Base-by-base conservation (phyloP, 1,140 invertebrate genomes). In the Heliconius himera region DNA sequence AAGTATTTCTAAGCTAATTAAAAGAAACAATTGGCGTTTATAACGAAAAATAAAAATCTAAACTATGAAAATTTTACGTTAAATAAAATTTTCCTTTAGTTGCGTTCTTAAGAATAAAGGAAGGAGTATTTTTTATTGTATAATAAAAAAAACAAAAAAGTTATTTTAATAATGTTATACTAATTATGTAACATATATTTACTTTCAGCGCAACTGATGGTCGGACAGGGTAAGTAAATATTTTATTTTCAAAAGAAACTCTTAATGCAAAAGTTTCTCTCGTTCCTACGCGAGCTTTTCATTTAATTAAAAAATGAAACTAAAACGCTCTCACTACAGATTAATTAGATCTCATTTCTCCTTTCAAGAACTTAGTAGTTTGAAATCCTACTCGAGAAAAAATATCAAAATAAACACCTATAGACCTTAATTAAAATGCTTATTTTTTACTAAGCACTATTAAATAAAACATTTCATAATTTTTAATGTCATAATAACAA, bases 191-290 rank as follows among this genome's bases (percentile, higher is more conserved):
- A 74, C 8, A 18, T 26, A 20, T 76, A 90, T 89, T 91, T 51
- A 86, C 91, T 93, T 95, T 91, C 95, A 97, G 98, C 97, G 83
- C 98, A 98, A 94, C 95, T 98, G 22, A 98, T 98, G 97, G 97
- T 98, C 82, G 97, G 98, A 92, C 98, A 97, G 96, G 98, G 96
- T 95, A 93, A 95, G 94, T 89, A 26, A 66, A 76, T 74, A 74
- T 22, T 78, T 73, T 54, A 41, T 36, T 81, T 33, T 9, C 9
- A 72, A 72, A n/a, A 72, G 36, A 72, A 72, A 38, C 20, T 72
- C 49, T 70, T 46, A n/a, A 72, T 56, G 38, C 20, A 76, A 26
- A 66, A 22, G 20, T 60, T 60, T 60, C 9, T 22, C 26, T 60
- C 60, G 22, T 29, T 29, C 56, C 33, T 8, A 41, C 20, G 36